Evolutionary conservation across 2,797 vertebrate genomes (phyloP), one percentile per base, ranked within the genome.

Genomic region (Danio tinwini): DNA sequence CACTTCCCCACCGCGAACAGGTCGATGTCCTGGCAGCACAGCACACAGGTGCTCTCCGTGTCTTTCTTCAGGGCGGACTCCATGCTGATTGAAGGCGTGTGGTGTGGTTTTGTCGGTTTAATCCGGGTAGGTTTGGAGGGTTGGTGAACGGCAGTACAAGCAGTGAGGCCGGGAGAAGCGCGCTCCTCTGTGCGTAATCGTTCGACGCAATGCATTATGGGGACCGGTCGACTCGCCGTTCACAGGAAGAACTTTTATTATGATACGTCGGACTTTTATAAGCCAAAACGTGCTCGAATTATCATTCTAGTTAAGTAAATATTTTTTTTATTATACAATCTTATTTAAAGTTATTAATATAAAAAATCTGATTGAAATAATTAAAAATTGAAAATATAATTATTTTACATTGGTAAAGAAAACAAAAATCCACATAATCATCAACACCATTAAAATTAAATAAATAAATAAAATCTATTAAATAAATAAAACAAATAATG

Each of bases 11-110:
- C 75, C 1, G 98, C 98, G 85, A 95, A 95, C 76, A 97, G 94
- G 0, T 97, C 96, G 83, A 98, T 89, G 8, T 99, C 96, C 0
- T 97, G 97, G 86, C 97, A 99, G 91, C 98, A 99, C 76, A 99
- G 90, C 80, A 99, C 97, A 16, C 97, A 99, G 56, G 91, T 88
- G 78, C 93, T 93, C 86, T 95, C 94, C 0, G 94, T 86, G 44
- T 95, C 94, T 86, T 94, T 94, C 6, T 88, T 78, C 9, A 82
- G 82, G 5, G 86, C 84, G 7, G 88, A 86, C 9, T 92, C 92
- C 92, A 96, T 95, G 17, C 52, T 76, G 58, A 17, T 5, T 12
- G 29, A 73, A 42, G 37, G 55, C 42, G 59, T 77, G 58, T 29
- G 39, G 47, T 49, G 56, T 59, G 47, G 53, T 55, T 68, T 82